Evolutionary conservation across 2,888 invertebrate species (phyloP).

Genomic region (Callyntrura sp.): DNA sequence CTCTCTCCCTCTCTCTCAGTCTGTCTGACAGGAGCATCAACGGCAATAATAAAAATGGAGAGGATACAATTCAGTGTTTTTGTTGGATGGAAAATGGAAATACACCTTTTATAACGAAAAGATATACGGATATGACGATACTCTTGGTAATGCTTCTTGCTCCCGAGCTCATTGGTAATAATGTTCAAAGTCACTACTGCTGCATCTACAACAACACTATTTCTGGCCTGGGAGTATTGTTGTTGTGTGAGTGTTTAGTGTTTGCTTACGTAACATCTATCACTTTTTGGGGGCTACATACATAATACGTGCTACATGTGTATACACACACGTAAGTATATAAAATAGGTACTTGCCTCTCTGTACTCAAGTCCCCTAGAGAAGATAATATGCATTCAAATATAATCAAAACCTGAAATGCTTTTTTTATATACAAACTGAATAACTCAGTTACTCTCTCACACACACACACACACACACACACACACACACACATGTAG

Average conservation of each 20-base stretch:
- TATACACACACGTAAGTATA: no score
- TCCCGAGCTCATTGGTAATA: background rate
- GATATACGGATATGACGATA: background rate
- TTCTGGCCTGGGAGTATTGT: background rate
- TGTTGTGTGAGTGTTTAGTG: slow-evolving; percentile 9
- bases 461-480: background rate
- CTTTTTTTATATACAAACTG: background rate
- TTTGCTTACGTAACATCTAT: slow-evolving; percentile 39
- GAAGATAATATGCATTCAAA: slow-evolving; percentile 1
- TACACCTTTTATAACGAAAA: background rate
- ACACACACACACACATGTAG: background rate
- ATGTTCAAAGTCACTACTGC: slow-evolving; percentile 17
- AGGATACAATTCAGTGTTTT: no score
- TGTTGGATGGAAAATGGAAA: background rate
- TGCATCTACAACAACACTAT: background rate
- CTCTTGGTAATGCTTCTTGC: slow-evolving; percentile 20
- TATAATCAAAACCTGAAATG: slow-evolving; percentile 1
- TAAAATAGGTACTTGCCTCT: no score
- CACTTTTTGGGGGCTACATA: slow-evolving; percentile 1
- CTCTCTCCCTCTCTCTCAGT: no score
- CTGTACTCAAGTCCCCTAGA: background rate
- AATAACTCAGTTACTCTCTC: background rate
- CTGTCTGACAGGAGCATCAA: slow-evolving; percentile 28
- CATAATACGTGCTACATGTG: background rate
- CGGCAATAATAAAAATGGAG: background rate